These are phyloP conservation scores for Drosophila barbarae DNA, from an alignment of 2,888 invertebrate genomes.

Conservation along the genomic window DNA sequence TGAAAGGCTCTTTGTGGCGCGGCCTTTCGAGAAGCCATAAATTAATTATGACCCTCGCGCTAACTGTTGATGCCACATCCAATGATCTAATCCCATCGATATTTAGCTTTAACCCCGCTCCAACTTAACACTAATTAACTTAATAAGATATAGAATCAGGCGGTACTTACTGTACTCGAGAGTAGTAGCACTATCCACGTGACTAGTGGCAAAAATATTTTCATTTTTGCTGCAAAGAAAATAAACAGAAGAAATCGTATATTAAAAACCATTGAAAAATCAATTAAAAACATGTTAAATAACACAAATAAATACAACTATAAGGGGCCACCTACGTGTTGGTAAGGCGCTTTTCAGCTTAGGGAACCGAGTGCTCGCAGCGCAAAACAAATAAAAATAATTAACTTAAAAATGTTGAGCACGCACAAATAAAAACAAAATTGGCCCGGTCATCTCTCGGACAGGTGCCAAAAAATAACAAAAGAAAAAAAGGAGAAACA, in stretches of 20 bases:
- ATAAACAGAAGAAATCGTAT: constrained; percentile 52
- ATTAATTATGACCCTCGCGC: constrained; percentile 63
- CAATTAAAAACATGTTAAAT: constrained; percentile 55
- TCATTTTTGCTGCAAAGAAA: constrained; percentile 93
- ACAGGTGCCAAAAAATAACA: constrained; percentile 66
- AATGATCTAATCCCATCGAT: constrained; percentile 43
- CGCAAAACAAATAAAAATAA: constrained; percentile 61
- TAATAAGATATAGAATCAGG: background rate
- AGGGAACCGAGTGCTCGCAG: constrained; percentile 23
- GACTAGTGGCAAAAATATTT: constrained; percentile 94
- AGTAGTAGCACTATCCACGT: constrained; percentile 92
- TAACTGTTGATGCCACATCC: constrained; percentile 45
- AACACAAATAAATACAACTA: constrained; percentile 40
- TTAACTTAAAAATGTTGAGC: constrained; percentile 67
- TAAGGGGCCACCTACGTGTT: constrained; percentile 6
- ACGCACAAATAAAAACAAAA: constrained; percentile 54
- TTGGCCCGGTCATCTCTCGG: constrained; percentile 63
- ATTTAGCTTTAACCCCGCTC: constrained; percentile 26
- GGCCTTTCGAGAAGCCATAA: constrained; percentile 49
- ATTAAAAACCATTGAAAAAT: constrained; percentile 54
- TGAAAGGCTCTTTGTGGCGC: constrained; percentile 29
- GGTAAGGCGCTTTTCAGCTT: constrained; percentile 64
- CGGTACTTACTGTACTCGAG: constrained; percentile 88
- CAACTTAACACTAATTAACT: constrained; percentile 25
- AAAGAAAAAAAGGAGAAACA: constrained; percentile 20